Evolutionary conservation across 2,888 invertebrate species (phyloP).

Genomic region (Chloroclysta siterata): DNA sequence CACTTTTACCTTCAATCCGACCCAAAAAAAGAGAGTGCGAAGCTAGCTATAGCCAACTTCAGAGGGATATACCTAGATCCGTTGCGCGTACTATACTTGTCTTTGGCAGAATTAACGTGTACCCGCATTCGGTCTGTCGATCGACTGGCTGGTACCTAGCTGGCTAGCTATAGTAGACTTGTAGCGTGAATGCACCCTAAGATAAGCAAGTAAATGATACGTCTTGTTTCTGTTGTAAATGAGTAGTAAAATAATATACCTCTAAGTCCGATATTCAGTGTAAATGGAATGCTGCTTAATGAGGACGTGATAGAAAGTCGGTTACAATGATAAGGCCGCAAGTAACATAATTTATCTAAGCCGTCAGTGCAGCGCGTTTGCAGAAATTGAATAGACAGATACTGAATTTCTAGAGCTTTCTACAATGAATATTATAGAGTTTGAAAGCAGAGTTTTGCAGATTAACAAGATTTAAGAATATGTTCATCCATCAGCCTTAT

Average conservation of each 20-base stretch:
- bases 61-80: too few species aligned
- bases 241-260: slow-evolving; percentile 32
- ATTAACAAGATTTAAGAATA: neutral
- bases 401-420: slow-evolving; percentile 18
- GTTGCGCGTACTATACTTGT: too few species aligned
- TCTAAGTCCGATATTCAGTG: slow-evolving; percentile 32
- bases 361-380: slow-evolving; percentile 21
- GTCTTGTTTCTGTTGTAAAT: slow-evolving; percentile 35
- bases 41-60: too few species aligned
- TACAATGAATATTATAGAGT: slow-evolving; percentile 1
- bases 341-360: slow-evolving; percentile 28
- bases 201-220: slow-evolving; percentile 25
- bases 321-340: slow-evolving; percentile 26
- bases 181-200: slow-evolving; percentile 10
- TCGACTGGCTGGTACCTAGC: too few species aligned
- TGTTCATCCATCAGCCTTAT: too few species aligned
- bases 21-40: too few species aligned
- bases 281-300: slow-evolving; percentile 35
- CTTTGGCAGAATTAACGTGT: too few species aligned
- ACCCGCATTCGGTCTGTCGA: too few species aligned
- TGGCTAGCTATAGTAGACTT: too few species aligned
- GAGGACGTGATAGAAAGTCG: slow-evolving; percentile 37
- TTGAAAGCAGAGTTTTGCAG: slow-evolving; percentile 14
- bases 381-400: slow-evolving; percentile 32
- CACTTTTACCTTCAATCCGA: too few species aligned